phyloP scores from a whole-genome alignment of 2,797 vertebrate species.

The Poeciliopsis presidionis region DNA sequence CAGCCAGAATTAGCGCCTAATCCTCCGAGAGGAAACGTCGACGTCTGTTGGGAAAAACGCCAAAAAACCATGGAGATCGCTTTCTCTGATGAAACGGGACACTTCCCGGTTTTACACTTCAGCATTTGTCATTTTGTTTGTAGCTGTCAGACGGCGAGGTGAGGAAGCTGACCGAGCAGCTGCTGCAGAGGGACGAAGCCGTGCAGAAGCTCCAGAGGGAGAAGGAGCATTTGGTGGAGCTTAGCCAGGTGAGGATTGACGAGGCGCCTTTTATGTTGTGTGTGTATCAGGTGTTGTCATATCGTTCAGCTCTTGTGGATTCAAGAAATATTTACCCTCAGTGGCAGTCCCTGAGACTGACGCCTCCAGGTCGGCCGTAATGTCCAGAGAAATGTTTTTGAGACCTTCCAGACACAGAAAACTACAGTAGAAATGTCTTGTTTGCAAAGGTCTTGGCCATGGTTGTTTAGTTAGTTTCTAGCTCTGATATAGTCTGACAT shows the following conservation, averaged over 20 bases:
- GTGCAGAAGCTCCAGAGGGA: constrained; percentile 78
- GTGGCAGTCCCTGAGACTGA: background rate
- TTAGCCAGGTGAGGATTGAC: constrained; percentile 75
- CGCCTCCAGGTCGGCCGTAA: background rate
- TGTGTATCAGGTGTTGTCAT: background rate
- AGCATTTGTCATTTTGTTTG: constrained; percentile 4
- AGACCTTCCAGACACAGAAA: background rate
- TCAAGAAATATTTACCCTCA: background rate
- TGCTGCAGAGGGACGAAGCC: constrained; percentile 65
- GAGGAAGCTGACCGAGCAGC: constrained; percentile 72
- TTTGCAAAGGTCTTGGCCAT: background rate
- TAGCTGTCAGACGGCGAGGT: constrained; percentile 69
- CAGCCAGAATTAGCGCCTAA: constrained; percentile 15
- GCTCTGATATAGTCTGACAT: background rate
- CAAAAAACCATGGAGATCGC: background rate
- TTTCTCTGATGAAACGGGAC: too few relatives aligned
- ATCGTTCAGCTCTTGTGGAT: background rate
- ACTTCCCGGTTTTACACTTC: constrained; percentile 31
- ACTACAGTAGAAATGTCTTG: background rate
- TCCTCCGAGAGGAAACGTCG: constrained; percentile 38
- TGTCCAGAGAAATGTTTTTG: background rate
- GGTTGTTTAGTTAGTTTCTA: background rate
- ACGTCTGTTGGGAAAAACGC: constrained; percentile 36
- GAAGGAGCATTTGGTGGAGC: constrained; percentile 79
- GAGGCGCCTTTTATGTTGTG: background rate